Percentiles rank a stretch among this genome's conserved stretches.
phyloP scores from a whole-genome alignment of 2,797 vertebrate species.

The Poeciliopsis gracilis region DNA sequence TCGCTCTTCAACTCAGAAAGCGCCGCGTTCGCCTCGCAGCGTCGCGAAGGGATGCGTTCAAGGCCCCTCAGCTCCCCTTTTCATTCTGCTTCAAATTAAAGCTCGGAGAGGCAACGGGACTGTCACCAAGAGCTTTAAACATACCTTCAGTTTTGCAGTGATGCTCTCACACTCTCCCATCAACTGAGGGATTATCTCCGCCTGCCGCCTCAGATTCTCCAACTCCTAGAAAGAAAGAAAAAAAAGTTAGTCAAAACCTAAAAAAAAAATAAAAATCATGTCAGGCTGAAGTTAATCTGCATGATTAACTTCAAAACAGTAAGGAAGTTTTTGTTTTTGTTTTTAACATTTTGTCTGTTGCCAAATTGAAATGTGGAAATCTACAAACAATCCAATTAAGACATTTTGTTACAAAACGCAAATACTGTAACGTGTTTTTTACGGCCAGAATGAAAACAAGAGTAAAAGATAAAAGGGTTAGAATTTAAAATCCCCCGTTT shows the following conservation, averaged over 20 bases:
- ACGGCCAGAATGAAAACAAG: not conserved
- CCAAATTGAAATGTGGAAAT: not conserved
- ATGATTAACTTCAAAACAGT: not conserved
- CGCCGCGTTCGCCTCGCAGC: conserved; percentile 31
- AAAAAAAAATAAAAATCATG: not conserved
- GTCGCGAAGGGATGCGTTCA: conserved; percentile 3
- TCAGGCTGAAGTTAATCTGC: not conserved
- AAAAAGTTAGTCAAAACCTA: not conserved
- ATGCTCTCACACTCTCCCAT: conserved; percentile 92
- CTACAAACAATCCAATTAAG: not conserved
- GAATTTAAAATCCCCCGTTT: not conserved
- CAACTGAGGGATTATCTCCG: conserved; percentile 94
- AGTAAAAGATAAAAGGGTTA: not conserved
- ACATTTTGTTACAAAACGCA: not conserved
- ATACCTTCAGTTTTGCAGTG: conserved; percentile 91
- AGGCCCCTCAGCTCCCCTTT: conserved; percentile 16
- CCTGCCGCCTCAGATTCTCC: conserved; percentile 93
- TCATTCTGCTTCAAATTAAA: conserved; percentile 18
- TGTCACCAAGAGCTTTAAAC: conserved; percentile 29
- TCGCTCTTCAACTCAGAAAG: conserved; percentile 44
- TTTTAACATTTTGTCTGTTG: not conserved
- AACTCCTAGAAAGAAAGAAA: conserved; percentile 83
- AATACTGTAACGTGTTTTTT: not conserved
- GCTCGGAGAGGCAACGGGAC: not conserved
- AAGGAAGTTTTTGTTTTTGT: not conserved